Percentiles rank a stretch among this genome's conserved stretches.
Evolutionary conservation across 2,113 vertebrate genomes (phyloP).

Genomic region (Strix uralensis): DNA sequence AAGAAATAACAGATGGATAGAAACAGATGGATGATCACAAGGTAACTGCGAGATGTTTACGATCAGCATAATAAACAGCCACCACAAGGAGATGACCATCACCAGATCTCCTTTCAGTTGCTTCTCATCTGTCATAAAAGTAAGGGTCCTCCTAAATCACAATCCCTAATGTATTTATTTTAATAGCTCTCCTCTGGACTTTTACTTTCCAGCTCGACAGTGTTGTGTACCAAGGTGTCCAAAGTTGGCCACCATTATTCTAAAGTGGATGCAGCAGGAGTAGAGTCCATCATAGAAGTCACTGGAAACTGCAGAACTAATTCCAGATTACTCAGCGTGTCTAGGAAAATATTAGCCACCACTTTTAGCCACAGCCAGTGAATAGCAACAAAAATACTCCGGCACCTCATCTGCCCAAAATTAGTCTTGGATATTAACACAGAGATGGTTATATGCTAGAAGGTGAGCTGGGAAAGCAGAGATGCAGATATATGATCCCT

Average conservation of each 20-base stretch:
- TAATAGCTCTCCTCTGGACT: not conserved
- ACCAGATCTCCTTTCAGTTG: not conserved
- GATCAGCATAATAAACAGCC: constrained; percentile 6
- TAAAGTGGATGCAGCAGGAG: not conserved
- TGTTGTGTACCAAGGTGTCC: not conserved
- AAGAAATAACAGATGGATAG: constrained; percentile 37
- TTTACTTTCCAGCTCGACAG: not conserved
- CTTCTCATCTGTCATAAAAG: not conserved
- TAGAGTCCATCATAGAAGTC: not conserved
- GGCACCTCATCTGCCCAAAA: not conserved
- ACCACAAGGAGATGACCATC: constrained; percentile 10
- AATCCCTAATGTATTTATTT: not conserved
- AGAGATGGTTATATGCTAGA: not conserved
- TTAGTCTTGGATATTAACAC: not conserved
- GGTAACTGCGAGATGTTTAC: constrained; percentile 2
- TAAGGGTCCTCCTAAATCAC: not conserved
- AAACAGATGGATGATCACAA: constrained; percentile 47
- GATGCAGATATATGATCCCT: not conserved
- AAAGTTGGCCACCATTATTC: not conserved
- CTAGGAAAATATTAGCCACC: not conserved
- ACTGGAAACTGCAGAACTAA: not conserved
- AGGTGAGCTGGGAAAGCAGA: not conserved
- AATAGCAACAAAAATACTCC: not conserved
- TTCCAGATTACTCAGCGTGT: not conserved
- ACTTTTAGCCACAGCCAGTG: not conserved